A percentile compares a stretch with the other conserved stretches of the same genome.
Conservation (phyloP, 2,888 invertebrate genomes). For the Argyresthia goedartella region DNA sequence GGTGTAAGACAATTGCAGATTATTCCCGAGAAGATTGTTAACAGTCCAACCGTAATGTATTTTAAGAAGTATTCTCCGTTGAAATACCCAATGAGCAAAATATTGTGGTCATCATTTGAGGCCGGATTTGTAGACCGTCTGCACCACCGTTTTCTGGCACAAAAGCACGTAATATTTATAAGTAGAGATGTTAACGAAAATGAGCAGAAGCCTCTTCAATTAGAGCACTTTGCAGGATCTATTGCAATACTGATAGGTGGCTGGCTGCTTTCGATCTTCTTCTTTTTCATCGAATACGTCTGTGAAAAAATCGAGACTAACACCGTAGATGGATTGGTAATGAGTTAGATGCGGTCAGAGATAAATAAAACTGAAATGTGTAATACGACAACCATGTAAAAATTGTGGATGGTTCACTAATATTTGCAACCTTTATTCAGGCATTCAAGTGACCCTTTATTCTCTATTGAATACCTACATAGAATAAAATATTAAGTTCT, state of each 20-base stretch:
- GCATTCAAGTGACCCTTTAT: no score
- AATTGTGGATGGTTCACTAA: no score
- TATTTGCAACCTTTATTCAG: no score
- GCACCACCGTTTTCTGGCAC: slow-evolving; percentile 19
- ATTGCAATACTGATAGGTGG: slow-evolving; percentile 25
- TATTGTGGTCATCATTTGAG: slow-evolving; percentile 28
- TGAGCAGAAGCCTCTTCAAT: slow-evolving; percentile 15
- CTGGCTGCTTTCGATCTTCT: slow-evolving; percentile 25
- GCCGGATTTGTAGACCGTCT: slow-evolving; percentile 27
- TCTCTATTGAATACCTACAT: no score
- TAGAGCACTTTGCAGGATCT: slow-evolving; percentile 26
- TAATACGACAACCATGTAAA: no score
- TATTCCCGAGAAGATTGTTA: slow-evolving; percentile 35
- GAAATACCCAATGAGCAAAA: slow-evolving; percentile 19
- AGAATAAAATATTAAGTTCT: no score
- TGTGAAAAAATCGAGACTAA: slow-evolving; percentile 13
- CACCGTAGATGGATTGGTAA: no score
- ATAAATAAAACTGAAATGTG: no score
- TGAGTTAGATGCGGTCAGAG: no score
- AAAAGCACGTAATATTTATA: slow-evolving; percentile 16
- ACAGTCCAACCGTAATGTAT: slow-evolving; percentile 37
- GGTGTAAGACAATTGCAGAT: slow-evolving; percentile 29
- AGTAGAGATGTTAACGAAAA: slow-evolving; percentile 6
- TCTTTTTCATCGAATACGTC: slow-evolving; percentile 29
- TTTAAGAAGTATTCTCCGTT: slow-evolving; percentile 32